Evolutionary conservation across 37 sponge, comb jelly and placozoan genomes (phyloP).

Genomic region (Hexactinellida sp.): DNA sequence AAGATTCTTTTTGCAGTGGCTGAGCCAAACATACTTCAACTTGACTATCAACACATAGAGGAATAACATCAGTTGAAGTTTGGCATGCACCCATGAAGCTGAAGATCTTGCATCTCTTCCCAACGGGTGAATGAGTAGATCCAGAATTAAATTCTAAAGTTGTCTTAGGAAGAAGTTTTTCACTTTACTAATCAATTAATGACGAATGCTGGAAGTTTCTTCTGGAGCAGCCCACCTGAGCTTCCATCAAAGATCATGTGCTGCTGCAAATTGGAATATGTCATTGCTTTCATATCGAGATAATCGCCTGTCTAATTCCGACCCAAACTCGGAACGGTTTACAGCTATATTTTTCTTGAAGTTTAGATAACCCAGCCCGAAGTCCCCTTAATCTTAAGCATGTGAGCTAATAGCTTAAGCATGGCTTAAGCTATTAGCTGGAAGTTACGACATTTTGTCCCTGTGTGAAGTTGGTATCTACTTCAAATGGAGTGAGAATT

Average conservation of each 20-base stretch:
- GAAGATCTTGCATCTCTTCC: too few relatives aligned
- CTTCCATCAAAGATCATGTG: slow-evolving; percentile 20
- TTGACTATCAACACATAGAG: background rate
- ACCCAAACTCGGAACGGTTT: background rate
- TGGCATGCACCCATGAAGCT: background rate
- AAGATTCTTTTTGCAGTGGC: background rate
- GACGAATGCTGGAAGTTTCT: background rate
- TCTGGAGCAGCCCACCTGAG: slow-evolving; percentile 15
- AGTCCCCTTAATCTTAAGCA: slow-evolving; percentile 18
- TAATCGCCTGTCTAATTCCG: background rate
- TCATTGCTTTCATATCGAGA: background rate
- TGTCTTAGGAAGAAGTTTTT: background rate
- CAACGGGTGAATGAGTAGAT: background rate
- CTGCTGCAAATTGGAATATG: background rate
- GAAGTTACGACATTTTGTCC: slow-evolving; percentile 22
- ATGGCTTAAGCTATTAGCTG: too few relatives aligned
- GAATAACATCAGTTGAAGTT: background rate
- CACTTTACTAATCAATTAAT: background rate
- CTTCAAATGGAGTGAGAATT: slow-evolving; percentile 23
- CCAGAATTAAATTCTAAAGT: background rate
- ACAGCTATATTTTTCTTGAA: too few relatives aligned
- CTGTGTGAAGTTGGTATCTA: slow-evolving; percentile 20
- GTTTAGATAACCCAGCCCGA: background rate
- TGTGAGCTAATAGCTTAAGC: too few relatives aligned
- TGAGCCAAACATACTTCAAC: background rate